Percentiles rank a stretch among this genome's conserved stretches.
Evolutionary conservation across 2,113 vertebrate species (phyloP).

Genomic region (Pyxicephalus adspersus): DNA sequence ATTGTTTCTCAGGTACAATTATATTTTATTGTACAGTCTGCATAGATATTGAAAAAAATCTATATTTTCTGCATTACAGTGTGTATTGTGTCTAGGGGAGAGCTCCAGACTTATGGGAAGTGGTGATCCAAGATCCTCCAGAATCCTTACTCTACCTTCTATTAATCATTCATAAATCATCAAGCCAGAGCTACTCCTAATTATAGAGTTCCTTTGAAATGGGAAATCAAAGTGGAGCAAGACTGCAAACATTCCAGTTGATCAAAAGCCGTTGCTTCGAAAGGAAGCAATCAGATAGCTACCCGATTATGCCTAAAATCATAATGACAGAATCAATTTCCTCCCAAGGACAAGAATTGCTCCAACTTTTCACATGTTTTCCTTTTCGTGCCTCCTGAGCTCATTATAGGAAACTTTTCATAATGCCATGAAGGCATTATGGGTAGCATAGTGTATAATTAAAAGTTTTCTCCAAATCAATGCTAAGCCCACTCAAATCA

Average conservation of each 20-base stretch:
- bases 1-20: too few relatives aligned
- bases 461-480: too few relatives aligned
- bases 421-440: slow-evolving; percentile 25
- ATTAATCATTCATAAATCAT: slow-evolving; percentile 22
- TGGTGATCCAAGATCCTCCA: background rate
- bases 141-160: background rate
- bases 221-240: slow-evolving; percentile 23
- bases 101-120: too few relatives aligned
- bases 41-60: too few relatives aligned
- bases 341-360: slow-evolving; percentile 39
- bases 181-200: slow-evolving; percentile 11
- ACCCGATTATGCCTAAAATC: slow-evolving; percentile 22
- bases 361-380: slow-evolving; percentile 27
- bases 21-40: too few relatives aligned
- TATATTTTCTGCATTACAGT: too few relatives aligned
- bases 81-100: too few relatives aligned
- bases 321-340: slow-evolving; percentile 38
- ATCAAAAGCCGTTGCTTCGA: slow-evolving; percentile 24
- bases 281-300: slow-evolving; percentile 33
- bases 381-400: slow-evolving; percentile 1
- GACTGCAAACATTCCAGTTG: slow-evolving; percentile 22
- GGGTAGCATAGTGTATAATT: background rate
- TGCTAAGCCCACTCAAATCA: too few relatives aligned
- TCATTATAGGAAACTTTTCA: slow-evolving; percentile 45
- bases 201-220: slow-evolving; percentile 37